phyloP scores from a whole-genome alignment of 2,797 vertebrate species.

The Oreochromis grahami region DNA sequence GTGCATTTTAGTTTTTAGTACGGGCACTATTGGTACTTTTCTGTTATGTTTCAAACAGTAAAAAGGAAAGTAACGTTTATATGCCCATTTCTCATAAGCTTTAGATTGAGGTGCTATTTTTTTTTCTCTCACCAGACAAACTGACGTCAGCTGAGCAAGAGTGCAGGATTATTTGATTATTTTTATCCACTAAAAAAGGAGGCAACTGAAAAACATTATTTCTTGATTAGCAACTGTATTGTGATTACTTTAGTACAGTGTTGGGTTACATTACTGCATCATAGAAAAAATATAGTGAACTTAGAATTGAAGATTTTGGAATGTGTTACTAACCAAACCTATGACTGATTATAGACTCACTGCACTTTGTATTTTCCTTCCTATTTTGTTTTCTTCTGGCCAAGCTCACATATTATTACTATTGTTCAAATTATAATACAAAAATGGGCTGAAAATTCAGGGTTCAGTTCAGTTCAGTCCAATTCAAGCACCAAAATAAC shows the following conservation, averaged over 20 bases:
- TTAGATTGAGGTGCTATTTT: neutral
- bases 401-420: neutral
- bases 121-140: neutral
- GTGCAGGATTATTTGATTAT: neutral
- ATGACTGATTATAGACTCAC: neutral
- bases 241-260: neutral
- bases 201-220: neutral
- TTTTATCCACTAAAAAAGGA: neutral
- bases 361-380: neutral
- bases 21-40: neutral
- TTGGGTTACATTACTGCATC: neutral
- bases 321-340: neutral
- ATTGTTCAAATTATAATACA: neutral
- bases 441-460: neutral
- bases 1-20: neutral
- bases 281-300: neutral
- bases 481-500: neutral
- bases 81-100: neutral
- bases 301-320: neutral
- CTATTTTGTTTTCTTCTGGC: neutral
- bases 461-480: neutral
- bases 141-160: neutral
- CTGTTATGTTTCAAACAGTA: neutral
- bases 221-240: neutral
- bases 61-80: neutral